A percentile compares a stretch with the other conserved stretches of the same genome.
These are phyloP conservation scores for Eupithecia dodoneata DNA, from an alignment of 2,888 invertebrate species.

Conservation along the genomic window DNA sequence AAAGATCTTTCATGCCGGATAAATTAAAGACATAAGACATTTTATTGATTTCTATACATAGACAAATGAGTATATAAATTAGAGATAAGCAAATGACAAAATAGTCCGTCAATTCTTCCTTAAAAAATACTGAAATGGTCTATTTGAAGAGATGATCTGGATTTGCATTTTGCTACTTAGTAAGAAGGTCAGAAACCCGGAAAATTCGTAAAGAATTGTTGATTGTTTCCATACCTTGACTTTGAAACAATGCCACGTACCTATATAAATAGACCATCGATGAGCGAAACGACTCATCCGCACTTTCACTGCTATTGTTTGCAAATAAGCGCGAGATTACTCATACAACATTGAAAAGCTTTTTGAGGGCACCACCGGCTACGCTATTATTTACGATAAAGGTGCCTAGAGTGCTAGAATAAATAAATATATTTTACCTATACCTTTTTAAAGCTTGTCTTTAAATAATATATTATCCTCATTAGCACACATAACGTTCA, in stretches of 20 bases:
- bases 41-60: too few relatives aligned
- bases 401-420: too few relatives aligned
- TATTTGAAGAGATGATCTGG: too few relatives aligned
- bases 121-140: too few relatives aligned
- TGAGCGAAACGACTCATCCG: slow-evolving; percentile 22
- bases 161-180: not conserved
- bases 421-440: too few relatives aligned
- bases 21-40: too few relatives aligned
- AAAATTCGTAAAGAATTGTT: not conserved
- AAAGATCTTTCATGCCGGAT: too few relatives aligned
- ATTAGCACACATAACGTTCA: not conserved
- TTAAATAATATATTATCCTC: not conserved
- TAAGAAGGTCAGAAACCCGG: not conserved
- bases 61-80: too few relatives aligned
- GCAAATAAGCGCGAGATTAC: slow-evolving; percentile 12
- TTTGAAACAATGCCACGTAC: slow-evolving; percentile 26
- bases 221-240: slow-evolving; percentile 26
- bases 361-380: not conserved
- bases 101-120: too few relatives aligned
- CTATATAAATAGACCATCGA: slow-evolving; percentile 16
- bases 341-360: not conserved
- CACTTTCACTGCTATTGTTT: slow-evolving; percentile 36
- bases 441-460: not conserved
- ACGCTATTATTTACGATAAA: not conserved
- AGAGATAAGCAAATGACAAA: too few relatives aligned